Evolutionary conservation across 2,113 vertebrate genomes (phyloP).

Genomic region (Dicentrarchus labrax): DNA sequence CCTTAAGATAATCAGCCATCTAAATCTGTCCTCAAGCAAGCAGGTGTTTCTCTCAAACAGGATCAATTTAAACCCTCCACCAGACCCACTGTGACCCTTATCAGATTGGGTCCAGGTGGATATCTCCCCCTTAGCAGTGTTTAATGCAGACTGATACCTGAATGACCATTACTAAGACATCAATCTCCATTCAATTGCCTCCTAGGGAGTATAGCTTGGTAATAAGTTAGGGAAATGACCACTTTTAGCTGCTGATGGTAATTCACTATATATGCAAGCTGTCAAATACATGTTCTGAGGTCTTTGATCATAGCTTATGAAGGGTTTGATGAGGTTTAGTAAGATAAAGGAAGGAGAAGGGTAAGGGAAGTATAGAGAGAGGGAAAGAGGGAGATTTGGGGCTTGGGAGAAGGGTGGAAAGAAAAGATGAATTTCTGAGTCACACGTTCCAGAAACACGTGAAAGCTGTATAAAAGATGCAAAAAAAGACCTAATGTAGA

Average conservation of each 20-base stretch:
- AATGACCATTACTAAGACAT: slow-evolving; percentile 65
- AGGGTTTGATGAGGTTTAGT: slow-evolving; percentile 40
- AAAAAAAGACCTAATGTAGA: background rate
- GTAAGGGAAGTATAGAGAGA: background rate
- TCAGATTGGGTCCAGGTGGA: slow-evolving; percentile 31
- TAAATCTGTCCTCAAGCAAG: slow-evolving; percentile 21
- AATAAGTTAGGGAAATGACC: slow-evolving; percentile 60
- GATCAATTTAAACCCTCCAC: slow-evolving; percentile 36
- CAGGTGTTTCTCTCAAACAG: slow-evolving; percentile 32
- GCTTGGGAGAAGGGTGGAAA: background rate
- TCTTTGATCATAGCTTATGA: slow-evolving; percentile 58
- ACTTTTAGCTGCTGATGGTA: slow-evolving; percentile 52
- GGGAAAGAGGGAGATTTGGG: background rate
- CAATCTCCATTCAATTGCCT: slow-evolving; percentile 60
- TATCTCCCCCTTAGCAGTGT: slow-evolving; percentile 32
- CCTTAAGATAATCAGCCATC: slow-evolving; percentile 10
- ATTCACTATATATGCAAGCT: slow-evolving; percentile 62
- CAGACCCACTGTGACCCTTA: slow-evolving; percentile 32
- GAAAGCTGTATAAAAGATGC: background rate
- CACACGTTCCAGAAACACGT: background rate
- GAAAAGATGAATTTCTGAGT: background rate
- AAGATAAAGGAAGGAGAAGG: slow-evolving; percentile 16
- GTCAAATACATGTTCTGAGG: slow-evolving; percentile 42
- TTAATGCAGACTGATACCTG: slow-evolving; percentile 57
- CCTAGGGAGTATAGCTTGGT: slow-evolving; percentile 35